Base-by-base conservation (phyloP, 2,888 invertebrate species). In the Galerucella calmariensis region DNA sequence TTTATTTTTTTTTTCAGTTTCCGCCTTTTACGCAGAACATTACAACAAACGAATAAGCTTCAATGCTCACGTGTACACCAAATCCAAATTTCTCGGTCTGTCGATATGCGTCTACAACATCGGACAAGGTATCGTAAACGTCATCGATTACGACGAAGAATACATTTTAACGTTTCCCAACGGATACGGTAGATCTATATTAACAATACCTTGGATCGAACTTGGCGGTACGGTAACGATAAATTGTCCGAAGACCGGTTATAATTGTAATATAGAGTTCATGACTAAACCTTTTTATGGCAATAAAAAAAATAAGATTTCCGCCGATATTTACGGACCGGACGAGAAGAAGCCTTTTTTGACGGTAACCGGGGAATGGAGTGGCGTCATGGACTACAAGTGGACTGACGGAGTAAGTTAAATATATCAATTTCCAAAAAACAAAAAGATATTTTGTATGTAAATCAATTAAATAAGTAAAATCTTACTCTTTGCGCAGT, bases 121-220 rank as follows among this genome's bases (percentile, higher is more conserved):
- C 70, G 99, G 99, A 5, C 93, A 95, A 83, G 99, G 98, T 2
- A 92, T 94, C 51, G 94, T 99, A n/a, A 95, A 94, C 4, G 90
- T 99, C 9, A 88, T 97, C 73, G 96, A 98, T 82, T 91, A 93
- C 77, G 95, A 95, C 72, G 99, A 99, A 86, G 96, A 98, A 84
- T 99, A 99, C 87, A 92, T 95, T 74, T 91, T 98, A 67, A 97
- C 97, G 65, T 99, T 99, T 89, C 99, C 99, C 12, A 98, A 97
- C 88, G 99, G 98, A 77, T 99, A 99, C 88, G 99, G 98, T 85
- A 94, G 98, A 87, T 98, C 98, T 67, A 99, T 99, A 84, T 89
- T 99, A 84, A 97, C 98, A 56, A 95, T 98, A 71, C 99, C 99
- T 1, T 99, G 99, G 99, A 96, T 99, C 84, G 99, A 99, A 87